Percentiles rank a stretch among this genome's conserved stretches.
Evolutionary conservation across 2,113 vertebrate species (phyloP).

Genomic region (Prionailurus viverrinus): DNA sequence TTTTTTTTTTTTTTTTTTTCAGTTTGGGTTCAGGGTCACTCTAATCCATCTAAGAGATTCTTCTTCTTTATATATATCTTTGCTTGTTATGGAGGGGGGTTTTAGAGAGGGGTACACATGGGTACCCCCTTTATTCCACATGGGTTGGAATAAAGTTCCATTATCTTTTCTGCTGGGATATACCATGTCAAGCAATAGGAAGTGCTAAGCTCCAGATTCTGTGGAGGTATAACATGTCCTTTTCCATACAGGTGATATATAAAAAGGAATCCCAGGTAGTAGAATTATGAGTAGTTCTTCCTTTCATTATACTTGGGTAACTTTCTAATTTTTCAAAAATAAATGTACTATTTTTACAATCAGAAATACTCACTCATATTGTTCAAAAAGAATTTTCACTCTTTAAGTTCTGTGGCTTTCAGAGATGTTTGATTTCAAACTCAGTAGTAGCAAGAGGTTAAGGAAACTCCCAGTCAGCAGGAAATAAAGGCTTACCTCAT

Average conservation of each 20-base stretch:
- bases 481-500: background rate
- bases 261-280: background rate
- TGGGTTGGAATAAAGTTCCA: background rate
- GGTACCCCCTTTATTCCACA: background rate
- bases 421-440: constrained; percentile 53
- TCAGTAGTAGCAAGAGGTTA: background rate
- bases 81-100: background rate
- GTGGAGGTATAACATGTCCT: background rate
- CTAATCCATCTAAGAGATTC: background rate
- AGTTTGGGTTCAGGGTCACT: background rate
- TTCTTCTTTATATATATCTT: background rate
- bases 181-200: background rate
- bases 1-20: background rate
- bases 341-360: constrained; percentile 43
- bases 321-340: background rate
- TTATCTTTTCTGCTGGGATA: background rate
- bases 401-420: constrained; percentile 28
- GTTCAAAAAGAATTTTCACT: constrained; percentile 23
- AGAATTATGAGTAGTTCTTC: constrained; percentile 14
- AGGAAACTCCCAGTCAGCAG: background rate
- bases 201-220: background rate
- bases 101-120: background rate
- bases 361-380: background rate
- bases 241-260: background rate
- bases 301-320: constrained; percentile 34